Conservation (phyloP, 1,140 invertebrate genomes). For the Reticulitermes speratus region DNA sequence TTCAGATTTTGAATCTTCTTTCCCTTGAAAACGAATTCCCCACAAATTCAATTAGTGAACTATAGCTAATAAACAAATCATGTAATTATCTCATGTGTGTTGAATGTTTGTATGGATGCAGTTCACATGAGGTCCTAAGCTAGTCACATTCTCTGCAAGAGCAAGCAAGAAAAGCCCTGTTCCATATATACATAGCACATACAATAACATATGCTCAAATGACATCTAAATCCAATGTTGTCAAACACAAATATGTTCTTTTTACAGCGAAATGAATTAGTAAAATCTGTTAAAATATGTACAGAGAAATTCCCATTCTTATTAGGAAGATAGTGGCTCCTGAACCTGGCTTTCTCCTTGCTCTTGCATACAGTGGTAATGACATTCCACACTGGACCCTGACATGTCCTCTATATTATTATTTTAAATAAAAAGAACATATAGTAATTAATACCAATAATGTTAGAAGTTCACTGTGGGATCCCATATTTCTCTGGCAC, state of each 20-base stretch:
- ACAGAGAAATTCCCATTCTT: background rate
- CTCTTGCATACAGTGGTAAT: background rate
- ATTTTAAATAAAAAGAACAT: conserved; percentile 25
- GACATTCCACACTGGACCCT: conserved; percentile 13
- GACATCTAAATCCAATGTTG: too few species aligned
- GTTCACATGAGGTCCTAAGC: background rate
- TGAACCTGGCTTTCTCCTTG: background rate
- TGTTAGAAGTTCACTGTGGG: conserved; percentile 35
- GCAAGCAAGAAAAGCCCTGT: background rate
- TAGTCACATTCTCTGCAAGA: background rate
- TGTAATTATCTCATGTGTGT: background rate
- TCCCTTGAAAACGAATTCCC: too few species aligned
- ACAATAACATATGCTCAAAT: too few species aligned
- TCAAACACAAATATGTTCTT: too few species aligned
- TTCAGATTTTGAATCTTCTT: too few species aligned
- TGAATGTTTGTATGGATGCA: background rate
- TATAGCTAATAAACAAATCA: too few species aligned
- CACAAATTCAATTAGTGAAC: too few species aligned
- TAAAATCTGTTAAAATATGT: too few species aligned
- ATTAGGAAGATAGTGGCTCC: background rate
- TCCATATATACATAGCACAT: too few species aligned
- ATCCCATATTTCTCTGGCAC: conserved; percentile 34
- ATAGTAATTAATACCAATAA: conserved; percentile 34
- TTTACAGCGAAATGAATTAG: too few species aligned
- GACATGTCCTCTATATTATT: conserved; percentile 20